A percentile compares a stretch with the other conserved stretches of the same genome.
Conservation (phyloP, 2,113 vertebrate genomes). For the Myiopsitta monachus region DNA sequence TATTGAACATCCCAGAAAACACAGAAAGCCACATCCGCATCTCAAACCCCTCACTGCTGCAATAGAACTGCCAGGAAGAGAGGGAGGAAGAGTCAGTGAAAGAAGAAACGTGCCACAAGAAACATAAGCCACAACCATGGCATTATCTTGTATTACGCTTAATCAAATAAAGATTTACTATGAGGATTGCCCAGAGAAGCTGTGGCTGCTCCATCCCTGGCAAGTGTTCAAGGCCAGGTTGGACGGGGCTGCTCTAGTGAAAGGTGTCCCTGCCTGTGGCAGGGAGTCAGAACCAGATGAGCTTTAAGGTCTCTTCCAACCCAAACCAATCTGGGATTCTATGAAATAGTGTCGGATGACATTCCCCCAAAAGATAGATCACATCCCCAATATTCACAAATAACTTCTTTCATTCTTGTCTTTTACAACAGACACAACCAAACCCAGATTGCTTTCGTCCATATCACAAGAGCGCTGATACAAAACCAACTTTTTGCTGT, state of each 20-base stretch:
- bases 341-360: background rate
- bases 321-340: background rate
- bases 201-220: background rate
- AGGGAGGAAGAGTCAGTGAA: background rate
- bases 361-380: accelerated
- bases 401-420: background rate
- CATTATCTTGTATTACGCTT: background rate
- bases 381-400: background rate
- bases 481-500: background rate
- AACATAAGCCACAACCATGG: background rate
- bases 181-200: background rate
- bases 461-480: accelerated
- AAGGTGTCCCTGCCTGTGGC: background rate
- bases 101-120: background rate
- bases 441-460: background rate
- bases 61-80: background rate
- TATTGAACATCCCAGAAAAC: background rate
- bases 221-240: background rate
- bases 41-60: background rate
- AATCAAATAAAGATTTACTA: background rate
- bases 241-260: background rate
- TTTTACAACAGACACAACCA: background rate
- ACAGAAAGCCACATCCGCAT: background rate
- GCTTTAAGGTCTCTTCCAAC: background rate
- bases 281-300: background rate